Percentiles rank a stretch among this genome's conserved stretches.
Evolutionary conservation across 2,888 invertebrate genomes (phyloP).

Genomic region (Autographa pulchrina): DNA sequence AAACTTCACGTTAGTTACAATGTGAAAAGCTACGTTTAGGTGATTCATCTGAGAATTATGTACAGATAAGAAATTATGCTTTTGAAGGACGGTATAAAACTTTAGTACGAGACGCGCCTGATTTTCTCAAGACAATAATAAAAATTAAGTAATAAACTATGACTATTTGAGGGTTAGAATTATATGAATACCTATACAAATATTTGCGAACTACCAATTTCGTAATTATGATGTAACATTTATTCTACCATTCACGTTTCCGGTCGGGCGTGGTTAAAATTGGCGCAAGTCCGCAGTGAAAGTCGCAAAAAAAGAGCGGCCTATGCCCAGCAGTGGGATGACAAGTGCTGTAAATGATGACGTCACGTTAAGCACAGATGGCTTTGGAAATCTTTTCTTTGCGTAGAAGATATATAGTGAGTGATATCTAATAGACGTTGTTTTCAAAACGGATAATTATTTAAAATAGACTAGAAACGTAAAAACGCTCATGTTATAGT

Average conservation of each 20-base stretch:
- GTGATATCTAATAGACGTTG: too few species aligned
- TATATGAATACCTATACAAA: too few species aligned
- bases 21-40: neutral
- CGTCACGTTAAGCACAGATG: neutral
- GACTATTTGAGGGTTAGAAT: too few species aligned
- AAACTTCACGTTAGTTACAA: neutral
- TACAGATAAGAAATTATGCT: neutral
- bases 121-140: too few species aligned
- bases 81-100: too few species aligned
- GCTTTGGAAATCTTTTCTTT: neutral
- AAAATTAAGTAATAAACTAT: too few species aligned
- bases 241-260: neutral
- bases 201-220: neutral
- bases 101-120: too few species aligned
- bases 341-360: neutral
- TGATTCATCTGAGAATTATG: neutral
- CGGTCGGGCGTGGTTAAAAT: neutral
- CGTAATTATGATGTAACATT: neutral
- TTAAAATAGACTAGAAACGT: neutral
- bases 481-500: slow-evolving; percentile 5
- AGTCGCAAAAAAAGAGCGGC: neutral
- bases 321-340: neutral
- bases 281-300: neutral
- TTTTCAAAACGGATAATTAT: neutral
- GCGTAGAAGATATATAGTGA: too few species aligned